Percentiles rank a stretch among this genome's conserved stretches.
Conservation (phyloP, 2,797 vertebrate genomes). For the Podarcis siculus region DNA sequence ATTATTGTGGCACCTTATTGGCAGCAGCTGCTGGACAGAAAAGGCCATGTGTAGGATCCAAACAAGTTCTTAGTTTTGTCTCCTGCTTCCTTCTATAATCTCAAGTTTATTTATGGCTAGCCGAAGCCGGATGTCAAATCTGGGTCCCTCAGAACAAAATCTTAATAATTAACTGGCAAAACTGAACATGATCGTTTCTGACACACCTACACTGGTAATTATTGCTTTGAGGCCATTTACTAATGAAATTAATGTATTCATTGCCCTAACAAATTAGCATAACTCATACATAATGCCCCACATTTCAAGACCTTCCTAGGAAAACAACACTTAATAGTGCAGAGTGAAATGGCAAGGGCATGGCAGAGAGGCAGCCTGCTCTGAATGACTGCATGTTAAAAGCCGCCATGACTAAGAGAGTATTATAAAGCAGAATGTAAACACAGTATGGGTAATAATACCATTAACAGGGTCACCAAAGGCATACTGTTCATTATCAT, state of each 20-base stretch:
- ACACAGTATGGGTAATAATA: conserved; percentile 76
- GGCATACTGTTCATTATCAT: conserved; percentile 76
- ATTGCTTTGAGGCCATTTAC: conserved; percentile 99
- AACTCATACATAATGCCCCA: conserved; percentile 98
- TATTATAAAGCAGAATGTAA: conserved; percentile 81
- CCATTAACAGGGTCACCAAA: conserved; percentile 77
- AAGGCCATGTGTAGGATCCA: conserved; percentile 60
- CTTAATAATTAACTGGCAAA: conserved; percentile 99
- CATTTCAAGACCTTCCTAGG: conserved; percentile 87
- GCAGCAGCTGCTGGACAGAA: conserved; percentile 72
- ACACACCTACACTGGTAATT: conserved; percentile 99
- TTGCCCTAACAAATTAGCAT: conserved; percentile 99
- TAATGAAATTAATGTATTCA: conserved; percentile 99
- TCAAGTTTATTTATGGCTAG: conserved; percentile 86
- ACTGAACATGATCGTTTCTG: conserved; percentile 98
- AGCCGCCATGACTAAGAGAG: conserved; percentile 84
- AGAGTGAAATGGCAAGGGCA: conserved; percentile 81
- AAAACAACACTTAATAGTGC: conserved; percentile 80
- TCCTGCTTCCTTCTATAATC: conserved; percentile 80
- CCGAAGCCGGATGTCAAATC: conserved; percentile 89
- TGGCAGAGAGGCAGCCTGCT: conserved; percentile 76
- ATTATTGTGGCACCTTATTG: conserved; percentile 80
- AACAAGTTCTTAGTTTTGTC: conserved; percentile 81
- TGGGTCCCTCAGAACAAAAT: conserved; percentile 94
- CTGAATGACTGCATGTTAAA: conserved; percentile 77